Evolutionary conservation across 2,888 invertebrate genomes (phyloP).

Genomic region (Drosophila longiperda): DNA sequence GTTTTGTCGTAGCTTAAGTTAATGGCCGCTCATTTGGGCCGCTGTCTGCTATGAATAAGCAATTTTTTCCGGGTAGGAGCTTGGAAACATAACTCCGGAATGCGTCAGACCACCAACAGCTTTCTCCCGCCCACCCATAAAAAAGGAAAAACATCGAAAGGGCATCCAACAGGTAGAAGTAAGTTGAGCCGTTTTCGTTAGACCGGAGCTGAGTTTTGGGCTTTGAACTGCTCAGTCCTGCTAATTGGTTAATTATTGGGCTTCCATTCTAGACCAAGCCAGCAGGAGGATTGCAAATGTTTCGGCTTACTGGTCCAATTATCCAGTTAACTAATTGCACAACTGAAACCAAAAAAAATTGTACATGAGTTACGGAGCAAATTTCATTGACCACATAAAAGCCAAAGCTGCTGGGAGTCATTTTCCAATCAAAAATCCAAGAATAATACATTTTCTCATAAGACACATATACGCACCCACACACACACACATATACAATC

Average conservation of each 20-base stretch:
- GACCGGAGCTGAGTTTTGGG: slow-evolving; percentile 16
- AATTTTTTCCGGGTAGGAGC: slow-evolving; percentile 37
- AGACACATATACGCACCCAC: slow-evolving; percentile 6
- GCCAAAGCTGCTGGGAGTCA: background rate
- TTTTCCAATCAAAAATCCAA: slow-evolving; percentile 6
- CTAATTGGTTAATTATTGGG: slow-evolving; percentile 78
- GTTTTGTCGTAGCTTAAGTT: slow-evolving; percentile 49
- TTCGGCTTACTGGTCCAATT: slow-evolving; percentile 23
- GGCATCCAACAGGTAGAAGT: slow-evolving; percentile 15
- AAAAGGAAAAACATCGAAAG: slow-evolving; percentile 15
- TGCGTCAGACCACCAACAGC: background rate
- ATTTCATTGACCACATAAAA: background rate
- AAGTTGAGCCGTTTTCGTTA: slow-evolving; percentile 19
- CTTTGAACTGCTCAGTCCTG: slow-evolving; percentile 61
- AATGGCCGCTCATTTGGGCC: slow-evolving; percentile 69
- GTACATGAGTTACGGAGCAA: slow-evolving; percentile 2
- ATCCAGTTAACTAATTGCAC: background rate
- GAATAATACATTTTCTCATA: slow-evolving; percentile 41
- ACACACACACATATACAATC: background rate
- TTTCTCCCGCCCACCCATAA: background rate
- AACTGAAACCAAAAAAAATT: slow-evolving; percentile 10
- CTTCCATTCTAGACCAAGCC: slow-evolving; percentile 27
- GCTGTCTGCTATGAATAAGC: slow-evolving; percentile 73
- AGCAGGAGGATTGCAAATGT: background rate
- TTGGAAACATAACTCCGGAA: slow-evolving; percentile 31